Percentiles rank a stretch among this genome's conserved stretches.
These are phyloP conservation scores for Nannospalax galili DNA, from an alignment of 2,113 vertebrate genomes.

Conservation along the genomic window DNA sequence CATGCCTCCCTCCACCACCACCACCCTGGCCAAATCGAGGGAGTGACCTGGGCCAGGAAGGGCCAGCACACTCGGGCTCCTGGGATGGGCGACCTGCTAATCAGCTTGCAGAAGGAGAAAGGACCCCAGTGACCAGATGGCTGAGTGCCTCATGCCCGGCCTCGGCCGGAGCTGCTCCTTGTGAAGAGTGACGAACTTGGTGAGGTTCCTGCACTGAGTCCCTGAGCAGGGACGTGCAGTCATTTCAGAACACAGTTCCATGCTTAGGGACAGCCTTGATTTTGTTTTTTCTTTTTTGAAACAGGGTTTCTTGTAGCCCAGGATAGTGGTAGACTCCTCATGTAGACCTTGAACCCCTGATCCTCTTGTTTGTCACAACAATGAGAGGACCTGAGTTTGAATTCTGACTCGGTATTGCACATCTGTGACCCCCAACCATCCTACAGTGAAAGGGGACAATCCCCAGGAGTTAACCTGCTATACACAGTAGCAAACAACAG, in stretches of 20 bases:
- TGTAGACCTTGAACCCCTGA: neutral
- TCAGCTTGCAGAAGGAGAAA: neutral
- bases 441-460: no score
- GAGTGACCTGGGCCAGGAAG: neutral
- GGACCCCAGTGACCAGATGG: neutral
- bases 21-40: neutral
- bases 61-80: neutral
- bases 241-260: neutral
- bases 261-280: neutral
- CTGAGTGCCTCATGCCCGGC: neutral
- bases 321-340: no score
- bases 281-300: neutral
- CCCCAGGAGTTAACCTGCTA: no score
- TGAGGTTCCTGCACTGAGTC: neutral
- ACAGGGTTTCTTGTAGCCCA: no score
- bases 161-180: neutral
- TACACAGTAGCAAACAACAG: neutral
- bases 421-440: neutral
- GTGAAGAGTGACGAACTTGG: neutral
- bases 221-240: neutral
- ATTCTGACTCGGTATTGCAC: fast-evolving
- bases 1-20: neutral
- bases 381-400: neutral
- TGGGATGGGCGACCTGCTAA: neutral
- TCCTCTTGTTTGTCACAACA: neutral